Percentiles rank a stretch among this genome's conserved stretches.
phyloP scores from a whole-genome alignment of 2,797 vertebrate genomes.

The Acanthurus tractus region DNA sequence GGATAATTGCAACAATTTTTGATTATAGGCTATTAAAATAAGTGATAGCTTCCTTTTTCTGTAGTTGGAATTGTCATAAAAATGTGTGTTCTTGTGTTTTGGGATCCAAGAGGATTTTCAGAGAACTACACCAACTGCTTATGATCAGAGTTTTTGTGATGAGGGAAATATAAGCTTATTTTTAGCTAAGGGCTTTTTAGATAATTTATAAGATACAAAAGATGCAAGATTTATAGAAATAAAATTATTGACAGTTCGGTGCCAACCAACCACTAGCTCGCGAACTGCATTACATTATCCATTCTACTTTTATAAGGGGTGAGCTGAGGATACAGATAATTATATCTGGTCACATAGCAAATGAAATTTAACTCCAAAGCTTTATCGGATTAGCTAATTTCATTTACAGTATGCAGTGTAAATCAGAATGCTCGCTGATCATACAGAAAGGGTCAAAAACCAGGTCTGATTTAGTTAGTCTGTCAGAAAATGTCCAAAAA shows the following conservation, averaged over 20 bases:
- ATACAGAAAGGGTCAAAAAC: conserved; percentile 17
- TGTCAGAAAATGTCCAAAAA: background rate
- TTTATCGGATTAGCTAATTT: conserved; percentile 71
- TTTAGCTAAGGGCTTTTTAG: no score
- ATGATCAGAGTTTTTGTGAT: no score
- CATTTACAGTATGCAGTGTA: conserved; percentile 50
- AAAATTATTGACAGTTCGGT: background rate
- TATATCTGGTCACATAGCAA: conserved; percentile 42
- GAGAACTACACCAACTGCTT: no score
- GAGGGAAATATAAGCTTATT: no score
- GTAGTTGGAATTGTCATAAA: no score
- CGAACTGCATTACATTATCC: conserved; percentile 8
- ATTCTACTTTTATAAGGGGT: background rate
- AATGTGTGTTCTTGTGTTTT: no score
- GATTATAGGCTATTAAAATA: no score
- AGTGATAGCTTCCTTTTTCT: no score
- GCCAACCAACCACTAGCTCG: background rate
- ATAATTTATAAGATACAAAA: no score
- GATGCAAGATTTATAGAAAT: no score
- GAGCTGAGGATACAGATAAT: conserved; percentile 2
- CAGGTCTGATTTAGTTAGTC: background rate
- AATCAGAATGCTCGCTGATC: conserved; percentile 27
- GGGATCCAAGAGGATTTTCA: no score
- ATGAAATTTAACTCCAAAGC: conserved; percentile 41
- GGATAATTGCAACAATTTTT: background rate